Evolutionary conservation across 2,888 invertebrate species (phyloP), one percentile per base, ranked within the genome.

Genomic region (Hyalella azteca): DNA sequence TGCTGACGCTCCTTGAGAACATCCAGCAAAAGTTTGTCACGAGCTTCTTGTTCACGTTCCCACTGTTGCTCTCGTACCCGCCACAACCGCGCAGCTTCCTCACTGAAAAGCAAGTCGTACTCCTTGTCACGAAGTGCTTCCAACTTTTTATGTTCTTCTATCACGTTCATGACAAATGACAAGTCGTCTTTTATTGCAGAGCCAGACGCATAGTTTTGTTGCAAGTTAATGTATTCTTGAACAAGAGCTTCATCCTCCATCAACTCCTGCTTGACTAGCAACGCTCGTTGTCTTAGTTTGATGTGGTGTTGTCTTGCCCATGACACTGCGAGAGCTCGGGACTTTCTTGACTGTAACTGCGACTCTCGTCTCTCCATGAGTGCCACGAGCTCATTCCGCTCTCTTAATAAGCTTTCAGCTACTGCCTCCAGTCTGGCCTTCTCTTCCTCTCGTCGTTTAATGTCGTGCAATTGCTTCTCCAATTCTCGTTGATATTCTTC

Each of bases 231-330:
- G 36, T 81, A 73, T 39, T 83, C 81, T 32, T 81, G 79, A 60
- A 83, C 77, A 54, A 83, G 81, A 36, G 32, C 78, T 26, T 81
- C 75, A 66, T 83, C 83, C 36, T 83, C 81, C 26, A 76, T 11
- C 22, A 83, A 45, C 36, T 83, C 83, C 32, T 79, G 75, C 19
- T 80, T 79, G 48, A 83, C 81, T 22, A 81, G 80, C 41, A 79
- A 77, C 5, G 83, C 80, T 19, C 77, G 80, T 49, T 83, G 80
- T 50, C 81, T 80, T 36, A 83, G 29, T 45, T 83, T 83, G 36
- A 83, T 45, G 41, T 83, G 83, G 73, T 81, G 79, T 78, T 83
- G 83, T 22, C 81, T 73, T 13, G 83, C 83, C 83, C 83, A 83
- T 75, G 80, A 81, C 41, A 83, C 59, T 22, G 75, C 75, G 9